Evolutionary conservation across 2,888 invertebrate genomes (phyloP), one percentile per base, ranked within the genome.

Genomic region (Eugnorisma glareosa): DNA sequence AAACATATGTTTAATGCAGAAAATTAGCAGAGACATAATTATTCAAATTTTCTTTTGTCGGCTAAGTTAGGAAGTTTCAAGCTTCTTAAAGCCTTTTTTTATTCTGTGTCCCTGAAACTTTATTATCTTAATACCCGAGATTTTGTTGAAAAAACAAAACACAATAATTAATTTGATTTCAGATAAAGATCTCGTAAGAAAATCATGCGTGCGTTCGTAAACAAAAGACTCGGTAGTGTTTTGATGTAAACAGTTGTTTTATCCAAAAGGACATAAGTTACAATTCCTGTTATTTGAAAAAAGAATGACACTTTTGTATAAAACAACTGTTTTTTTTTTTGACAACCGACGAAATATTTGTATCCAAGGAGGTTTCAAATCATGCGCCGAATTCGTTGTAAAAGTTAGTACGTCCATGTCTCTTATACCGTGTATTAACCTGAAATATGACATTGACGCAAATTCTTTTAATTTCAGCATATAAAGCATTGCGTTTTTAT

Each of bases 161-260:
- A 79, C 13, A 69, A 57, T 59, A 73, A 83, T 79, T 81, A 80
- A 75, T 83, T 77, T 78, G n/a, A 69, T 75, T 43, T 48, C 35
- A 73, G 84, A 88, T 88, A 83, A 82, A 51, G 35, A 88, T 87
- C 80, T 51, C 1, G 45, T 74, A 79, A 79, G 70, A 77, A 81
- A 75, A 75, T 70, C 67, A 81, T 71, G 75, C 68, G 67, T 79
- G 61, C 43, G 40, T 77, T 51, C 64, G 61, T 71, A 86, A 88
- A 88, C 82, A 84, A 88, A 77, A 82, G 76, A 71, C 54, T 61
- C 28, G n/a, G 74, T 86, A 74, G 66, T 73, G 75, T 77, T 80
- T 79, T 40, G 54, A 72, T n/a, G 43, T 81, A 67, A 28, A 18
- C 8, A 66, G 2, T 4, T 54, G 11, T 31, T 68, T 48, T 13